Evolutionary conservation across 2,113 vertebrate species (phyloP).

Genomic region (Ctenomys sociabilis): DNA sequence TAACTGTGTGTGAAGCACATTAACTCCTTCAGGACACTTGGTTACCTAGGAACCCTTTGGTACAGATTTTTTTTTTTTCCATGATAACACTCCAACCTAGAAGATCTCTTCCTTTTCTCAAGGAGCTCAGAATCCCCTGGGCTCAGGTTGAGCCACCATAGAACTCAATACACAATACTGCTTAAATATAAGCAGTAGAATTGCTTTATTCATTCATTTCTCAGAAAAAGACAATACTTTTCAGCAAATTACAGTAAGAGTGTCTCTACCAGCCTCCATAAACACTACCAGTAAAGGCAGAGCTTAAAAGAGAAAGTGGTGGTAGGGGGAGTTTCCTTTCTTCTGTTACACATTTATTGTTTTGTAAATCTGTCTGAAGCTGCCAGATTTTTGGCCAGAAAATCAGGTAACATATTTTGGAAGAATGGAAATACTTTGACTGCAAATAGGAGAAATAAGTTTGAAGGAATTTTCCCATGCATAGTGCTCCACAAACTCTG

Average conservation of each 20-base stretch:
- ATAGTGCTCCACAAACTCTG: neutral
- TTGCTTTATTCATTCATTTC: slow-evolving; percentile 31
- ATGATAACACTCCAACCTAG: neutral
- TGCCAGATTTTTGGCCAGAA: slow-evolving; percentile 43
- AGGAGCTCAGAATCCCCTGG: slow-evolving; percentile 1
- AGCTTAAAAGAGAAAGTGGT: neutral
- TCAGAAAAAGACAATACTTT: slow-evolving; percentile 28
- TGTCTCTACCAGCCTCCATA: slow-evolving; percentile 15
- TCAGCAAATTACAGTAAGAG: slow-evolving; percentile 27
- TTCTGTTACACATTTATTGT: neutral
- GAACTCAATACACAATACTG: neutral
- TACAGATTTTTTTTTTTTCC: neutral
- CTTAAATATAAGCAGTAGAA: slow-evolving; percentile 25
- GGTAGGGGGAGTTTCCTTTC: neutral
- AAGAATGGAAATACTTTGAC: slow-evolving; percentile 67
- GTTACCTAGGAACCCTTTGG: neutral
- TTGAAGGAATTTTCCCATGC: neutral
- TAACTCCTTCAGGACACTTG: neutral
- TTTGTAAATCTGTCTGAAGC: slow-evolving; percentile 61
- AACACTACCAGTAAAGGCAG: slow-evolving; percentile 9
- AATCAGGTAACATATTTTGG: slow-evolving; percentile 54
- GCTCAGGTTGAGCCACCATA: neutral
- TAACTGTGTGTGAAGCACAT: neutral
- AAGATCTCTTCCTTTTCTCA: slow-evolving; percentile 15
- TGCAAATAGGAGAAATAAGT: slow-evolving; percentile 52